A percentile compares a stretch with the other conserved stretches of the same genome.
phyloP scores from a whole-genome alignment of 2,113 vertebrate species.

The human region DNA sequence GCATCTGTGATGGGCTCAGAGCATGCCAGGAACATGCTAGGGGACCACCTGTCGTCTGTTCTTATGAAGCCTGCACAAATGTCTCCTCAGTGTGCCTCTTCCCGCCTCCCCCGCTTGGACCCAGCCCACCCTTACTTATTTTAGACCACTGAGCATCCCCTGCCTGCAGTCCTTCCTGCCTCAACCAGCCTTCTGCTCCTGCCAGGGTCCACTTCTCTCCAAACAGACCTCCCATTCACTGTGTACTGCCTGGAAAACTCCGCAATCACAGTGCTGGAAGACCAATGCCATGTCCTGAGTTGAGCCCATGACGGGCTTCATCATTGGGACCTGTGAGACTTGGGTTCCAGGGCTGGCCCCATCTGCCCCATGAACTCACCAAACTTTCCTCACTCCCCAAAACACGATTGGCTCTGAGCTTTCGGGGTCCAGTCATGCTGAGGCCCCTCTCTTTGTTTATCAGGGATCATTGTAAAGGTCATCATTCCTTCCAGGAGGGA shows the following conservation, averaged over 20 bases:
- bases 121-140: not conserved
- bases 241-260: not conserved
- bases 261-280: accelerated
- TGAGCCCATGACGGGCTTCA: not conserved
- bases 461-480: not conserved
- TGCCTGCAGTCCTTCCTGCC: not conserved
- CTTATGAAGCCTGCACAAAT: not conserved
- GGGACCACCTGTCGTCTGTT: not conserved
- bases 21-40: not conserved
- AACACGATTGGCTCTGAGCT: not conserved
- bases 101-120: too few relatives aligned
- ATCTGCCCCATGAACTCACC: not conserved
- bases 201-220: not conserved
- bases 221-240: not conserved
- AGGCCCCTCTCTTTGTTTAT: not conserved
- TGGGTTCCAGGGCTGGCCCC: not conserved
- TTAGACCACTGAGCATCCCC: not conserved
- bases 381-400: not conserved
- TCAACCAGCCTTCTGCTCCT: not conserved
- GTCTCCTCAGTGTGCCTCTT: not conserved
- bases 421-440: not conserved
- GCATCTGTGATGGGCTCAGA: not conserved
- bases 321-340: not conserved
- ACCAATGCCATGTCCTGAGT: not conserved
- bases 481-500: not conserved